Evolutionary conservation across 2,113 vertebrate species (phyloP), one percentile per base, ranked within the genome.

Genomic region (Scomber scombrus): DNA sequence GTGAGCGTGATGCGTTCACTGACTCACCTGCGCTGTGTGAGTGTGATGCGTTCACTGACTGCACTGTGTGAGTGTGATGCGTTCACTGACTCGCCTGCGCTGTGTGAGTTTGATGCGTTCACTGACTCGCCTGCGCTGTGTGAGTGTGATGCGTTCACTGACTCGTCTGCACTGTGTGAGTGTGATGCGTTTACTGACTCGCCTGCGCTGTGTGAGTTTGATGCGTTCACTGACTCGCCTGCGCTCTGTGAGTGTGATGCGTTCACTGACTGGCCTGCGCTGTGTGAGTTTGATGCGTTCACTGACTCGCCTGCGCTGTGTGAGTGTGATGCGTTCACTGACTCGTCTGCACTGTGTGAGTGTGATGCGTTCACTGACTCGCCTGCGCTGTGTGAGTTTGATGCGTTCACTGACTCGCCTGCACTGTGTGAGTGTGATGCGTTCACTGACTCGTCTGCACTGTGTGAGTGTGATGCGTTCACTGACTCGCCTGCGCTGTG

Each of bases 361-460:
- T 52, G 12, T 54, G 14, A 23, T 23, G 23, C 23, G 23, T 23
- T 23, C 23, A 23, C 23, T 23, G 23, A 23, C 1, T 26, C 15
- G 98, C 97, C 96, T 96, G 95, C 23, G 23, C 23, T 34, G 40
- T 50, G 45, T 54, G 49, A 8, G 19, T 29, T 12, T 46, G 3
- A 2, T 12, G 14, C 3, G 47, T 26, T 23, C 23, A 23, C 23
- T 23, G 23, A 23, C 23, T 2, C 23, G 2, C 23, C 23, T 23
- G 23, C 23, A 3, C 23, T 26, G 2, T 10, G 0, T 45, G 10
- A 10, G 19, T 52, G 12, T 54, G 14, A 26, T 26, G 23, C 23
- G 23, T 26, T 26, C 23, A 26, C 23, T 26, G 23, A 26, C 1
- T 26, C 15, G 98, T n/a, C 97, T 96, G 95, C 23, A 3, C 23